Conservation (phyloP, 2,797 vertebrate genomes). For the Aythya fuligula region DNA sequence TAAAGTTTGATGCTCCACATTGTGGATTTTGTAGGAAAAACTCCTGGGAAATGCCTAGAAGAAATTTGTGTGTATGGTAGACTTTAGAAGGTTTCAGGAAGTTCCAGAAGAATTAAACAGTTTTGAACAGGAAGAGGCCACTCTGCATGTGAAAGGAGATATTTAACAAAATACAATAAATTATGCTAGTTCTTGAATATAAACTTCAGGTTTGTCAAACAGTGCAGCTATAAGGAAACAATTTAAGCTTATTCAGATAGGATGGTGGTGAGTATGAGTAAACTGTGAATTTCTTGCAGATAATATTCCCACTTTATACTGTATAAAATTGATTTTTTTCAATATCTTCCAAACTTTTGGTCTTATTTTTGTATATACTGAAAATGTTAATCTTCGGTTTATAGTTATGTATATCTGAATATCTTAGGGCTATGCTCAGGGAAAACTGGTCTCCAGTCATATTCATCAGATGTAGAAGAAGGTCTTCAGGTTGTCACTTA, state of each 20-base stretch:
- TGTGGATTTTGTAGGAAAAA: background rate
- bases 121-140: background rate
- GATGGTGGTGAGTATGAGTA: background rate
- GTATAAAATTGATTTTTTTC: background rate
- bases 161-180: background rate
- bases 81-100: background rate
- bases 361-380: background rate
- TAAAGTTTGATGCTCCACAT: background rate
- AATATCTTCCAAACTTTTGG: background rate
- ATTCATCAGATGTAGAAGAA: background rate
- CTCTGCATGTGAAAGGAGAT: background rate
- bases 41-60: background rate
- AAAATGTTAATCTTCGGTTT: background rate
- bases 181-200: background rate
- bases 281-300: background rate
- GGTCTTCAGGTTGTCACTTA: background rate
- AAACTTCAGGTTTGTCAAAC: background rate
- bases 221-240: background rate
- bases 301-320: background rate
- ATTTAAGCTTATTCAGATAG: rapidly evolving
- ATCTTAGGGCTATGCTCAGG: background rate
- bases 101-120: background rate
- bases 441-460: background rate
- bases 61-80: background rate
- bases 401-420: background rate